Evolutionary conservation across 2,888 invertebrate species (phyloP), one percentile per base, ranked within the genome.

Genomic region (Tanaodytes sp.): DNA sequence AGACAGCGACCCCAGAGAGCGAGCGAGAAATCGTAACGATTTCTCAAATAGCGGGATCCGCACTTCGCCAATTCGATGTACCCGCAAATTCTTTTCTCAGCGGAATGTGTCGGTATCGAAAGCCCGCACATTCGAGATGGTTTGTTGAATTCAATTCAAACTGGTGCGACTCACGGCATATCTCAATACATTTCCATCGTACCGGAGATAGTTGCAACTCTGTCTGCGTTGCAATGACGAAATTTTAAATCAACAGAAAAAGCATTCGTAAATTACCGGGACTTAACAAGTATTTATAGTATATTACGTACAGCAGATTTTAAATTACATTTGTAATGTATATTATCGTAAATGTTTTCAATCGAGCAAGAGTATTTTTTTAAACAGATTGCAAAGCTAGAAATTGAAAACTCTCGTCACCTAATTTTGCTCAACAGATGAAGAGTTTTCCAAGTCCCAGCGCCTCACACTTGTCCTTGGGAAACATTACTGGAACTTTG

Each of bases 1-100:
- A 77, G 76, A 75, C 76, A 75, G 74, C 63, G 75, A 73, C 67
- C 77, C 75, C 76, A 77, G 64, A 57, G 30, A 64, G 31, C 30
- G 46, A 67, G 31, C 43, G 54, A 65, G 62, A 63, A 69, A 51
- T 69, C 63, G 57, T 69, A 63, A 72, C 59, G 65, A 68, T 72
- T 72, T 68, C 69, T 65, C 67, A 39, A 67, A 67, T 64, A 48
- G 65, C 36, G 39, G 63, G 40, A 62, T 63, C 58, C 58, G 58
- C 58, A 59, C 61, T 65, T 64, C 61, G 69, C 64, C 61, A 62
- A 61, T 61, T 51, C 65, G 61, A 70, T 61, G 65, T 57, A 62
- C 61, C 70, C 64, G 46, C 61, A 62, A 70, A 62, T 65, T 55
- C 70, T 65, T 70, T 59, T 52, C 40, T 19, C 43, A 51, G 37